Conservation (phyloP, 2,888 invertebrate genomes). For the Lissocephala sabroskyi region DNA sequence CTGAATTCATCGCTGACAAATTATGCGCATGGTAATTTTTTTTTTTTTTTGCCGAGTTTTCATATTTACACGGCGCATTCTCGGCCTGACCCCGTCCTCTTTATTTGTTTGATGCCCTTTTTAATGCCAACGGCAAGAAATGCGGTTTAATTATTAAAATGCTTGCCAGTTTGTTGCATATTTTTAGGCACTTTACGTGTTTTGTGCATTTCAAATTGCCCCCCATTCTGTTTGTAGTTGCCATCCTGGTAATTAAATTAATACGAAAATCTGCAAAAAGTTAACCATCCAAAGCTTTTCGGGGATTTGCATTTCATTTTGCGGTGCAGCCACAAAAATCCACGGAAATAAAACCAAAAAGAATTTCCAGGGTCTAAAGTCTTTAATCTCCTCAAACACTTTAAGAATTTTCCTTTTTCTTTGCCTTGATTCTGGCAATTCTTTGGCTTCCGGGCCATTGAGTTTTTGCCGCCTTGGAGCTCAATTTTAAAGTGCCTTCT, state of each 20-base stretch:
- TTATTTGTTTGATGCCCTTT: conserved; percentile 16
- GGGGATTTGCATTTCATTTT: too few relatives aligned
- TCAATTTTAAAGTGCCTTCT: not conserved
- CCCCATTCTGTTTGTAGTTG: conserved; percentile 1
- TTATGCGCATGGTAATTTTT: conserved; percentile 29
- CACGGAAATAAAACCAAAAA: too few relatives aligned
- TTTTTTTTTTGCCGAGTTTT: conserved; percentile 2
- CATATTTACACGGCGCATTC: conserved; percentile 1
- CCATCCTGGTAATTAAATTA: conserved; percentile 41
- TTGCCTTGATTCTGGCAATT: too few relatives aligned
- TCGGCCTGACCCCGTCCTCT: conserved; percentile 1
- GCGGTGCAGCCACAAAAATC: not conserved
- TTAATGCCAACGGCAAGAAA: conserved; percentile 16
- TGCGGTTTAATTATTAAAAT: conserved; percentile 60
- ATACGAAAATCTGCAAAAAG: conserved; percentile 17
- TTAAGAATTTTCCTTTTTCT: too few relatives aligned
- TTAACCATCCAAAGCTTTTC: not conserved
- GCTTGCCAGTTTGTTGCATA: conserved; percentile 41
- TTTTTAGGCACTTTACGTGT: conserved; percentile 19
- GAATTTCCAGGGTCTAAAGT: too few relatives aligned
- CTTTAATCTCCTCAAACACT: too few relatives aligned
- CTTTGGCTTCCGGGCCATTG: too few relatives aligned
- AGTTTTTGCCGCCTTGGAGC: too few relatives aligned
- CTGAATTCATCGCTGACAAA: conserved; percentile 30
- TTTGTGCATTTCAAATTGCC: conserved; percentile 29